Conservation (phyloP, 2,888 invertebrate genomes). For the Mythimna vitellina region DNA sequence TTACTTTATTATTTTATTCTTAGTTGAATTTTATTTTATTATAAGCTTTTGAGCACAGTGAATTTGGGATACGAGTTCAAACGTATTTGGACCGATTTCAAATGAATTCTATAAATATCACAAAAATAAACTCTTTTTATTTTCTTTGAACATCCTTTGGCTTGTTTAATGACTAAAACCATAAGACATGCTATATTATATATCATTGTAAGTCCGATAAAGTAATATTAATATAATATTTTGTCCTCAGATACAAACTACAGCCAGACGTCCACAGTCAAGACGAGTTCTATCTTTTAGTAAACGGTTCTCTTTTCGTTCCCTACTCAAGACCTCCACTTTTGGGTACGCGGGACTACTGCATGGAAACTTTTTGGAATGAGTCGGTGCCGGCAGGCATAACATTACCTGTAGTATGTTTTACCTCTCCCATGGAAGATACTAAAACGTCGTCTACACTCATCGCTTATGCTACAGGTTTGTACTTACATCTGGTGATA, state of each 20-base stretch:
- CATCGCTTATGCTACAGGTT: conserved; percentile 85
- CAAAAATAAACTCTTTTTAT: too few species aligned
- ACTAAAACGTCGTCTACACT: conserved; percentile 80
- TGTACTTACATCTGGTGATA: conserved; percentile 29
- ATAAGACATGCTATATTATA: too few species aligned
- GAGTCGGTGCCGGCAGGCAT: conserved; percentile 83
- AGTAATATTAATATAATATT: not conserved
- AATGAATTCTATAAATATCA: not conserved
- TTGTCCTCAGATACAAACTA: conserved; percentile 87
- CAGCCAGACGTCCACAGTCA: conserved; percentile 84
- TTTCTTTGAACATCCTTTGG: too few species aligned
- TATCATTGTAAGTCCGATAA: not conserved
- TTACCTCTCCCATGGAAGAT: conserved; percentile 78
- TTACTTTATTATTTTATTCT: not conserved
- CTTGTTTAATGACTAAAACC: too few species aligned
- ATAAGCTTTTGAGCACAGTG: too few species aligned
- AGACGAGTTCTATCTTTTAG: conserved; percentile 90
- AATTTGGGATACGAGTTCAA: not conserved
- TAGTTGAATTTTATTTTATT: not conserved
- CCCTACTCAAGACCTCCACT: conserved; percentile 86
- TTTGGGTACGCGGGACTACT: conserved; percentile 89
- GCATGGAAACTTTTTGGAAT: conserved; percentile 91
- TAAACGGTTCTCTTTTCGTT: conserved; percentile 91
- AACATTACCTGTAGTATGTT: conserved; percentile 90
- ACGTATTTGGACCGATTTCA: not conserved